Evolutionary conservation across 2,797 vertebrate genomes (phyloP).

Genomic region (Argentina silus): DNA sequence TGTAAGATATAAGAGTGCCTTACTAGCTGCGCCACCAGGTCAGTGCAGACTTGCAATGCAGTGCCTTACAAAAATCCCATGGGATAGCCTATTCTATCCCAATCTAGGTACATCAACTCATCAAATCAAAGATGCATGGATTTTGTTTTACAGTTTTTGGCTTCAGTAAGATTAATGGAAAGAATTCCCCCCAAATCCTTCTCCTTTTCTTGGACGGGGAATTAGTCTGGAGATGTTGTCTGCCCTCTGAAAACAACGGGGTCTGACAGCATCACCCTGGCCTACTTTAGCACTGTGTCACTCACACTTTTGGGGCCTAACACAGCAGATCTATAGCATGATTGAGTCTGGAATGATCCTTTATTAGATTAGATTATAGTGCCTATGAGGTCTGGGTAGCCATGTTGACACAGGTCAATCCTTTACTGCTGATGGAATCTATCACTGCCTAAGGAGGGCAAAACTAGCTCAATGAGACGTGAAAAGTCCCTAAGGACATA

Average conservation of each 20-base stretch:
- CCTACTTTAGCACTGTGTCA: conserved; percentile 1
- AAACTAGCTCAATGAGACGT: background rate
- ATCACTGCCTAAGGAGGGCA: background rate
- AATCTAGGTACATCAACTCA: background rate
- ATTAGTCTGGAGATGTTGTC: conserved; percentile 4
- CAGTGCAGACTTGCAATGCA: too few relatives aligned
- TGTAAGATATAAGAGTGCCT: too few relatives aligned
- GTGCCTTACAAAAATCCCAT: too few relatives aligned
- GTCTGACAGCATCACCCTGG: background rate
- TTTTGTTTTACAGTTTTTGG: too few relatives aligned
- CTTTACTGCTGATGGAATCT: conserved; percentile 2
- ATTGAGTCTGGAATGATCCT: conserved; percentile 27
- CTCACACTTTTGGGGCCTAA: background rate
- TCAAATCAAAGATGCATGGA: too few relatives aligned
- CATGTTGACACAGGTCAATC: too few relatives aligned
- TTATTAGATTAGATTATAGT: too few relatives aligned
- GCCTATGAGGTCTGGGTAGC: too few relatives aligned
- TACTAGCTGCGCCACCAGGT: too few relatives aligned
- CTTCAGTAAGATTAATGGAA: background rate
- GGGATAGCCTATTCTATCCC: too few relatives aligned
- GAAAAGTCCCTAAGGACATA: background rate
- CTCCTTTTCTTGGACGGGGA: background rate
- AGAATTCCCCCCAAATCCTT: background rate
- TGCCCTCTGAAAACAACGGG: background rate
- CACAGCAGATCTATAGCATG: conserved; percentile 1